phyloP scores from a whole-genome alignment of 2,113 vertebrate species.

The Aspidoscelis tigris region DNA sequence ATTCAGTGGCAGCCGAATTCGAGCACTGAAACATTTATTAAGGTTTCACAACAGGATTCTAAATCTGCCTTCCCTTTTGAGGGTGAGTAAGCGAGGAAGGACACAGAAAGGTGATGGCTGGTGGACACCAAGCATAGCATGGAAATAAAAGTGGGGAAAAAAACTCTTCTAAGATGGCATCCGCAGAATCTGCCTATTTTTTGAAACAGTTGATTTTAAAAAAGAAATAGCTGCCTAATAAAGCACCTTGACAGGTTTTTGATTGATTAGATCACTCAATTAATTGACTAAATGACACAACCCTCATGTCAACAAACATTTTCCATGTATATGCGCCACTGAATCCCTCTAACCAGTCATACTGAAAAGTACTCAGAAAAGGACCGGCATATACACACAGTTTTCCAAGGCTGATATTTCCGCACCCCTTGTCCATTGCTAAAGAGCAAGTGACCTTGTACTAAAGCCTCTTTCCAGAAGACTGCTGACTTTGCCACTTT shows the following conservation, averaged over 20 bases:
- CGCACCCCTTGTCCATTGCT: background rate
- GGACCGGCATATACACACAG: background rate
- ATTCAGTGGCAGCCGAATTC: too few relatives aligned
- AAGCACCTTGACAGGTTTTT: background rate
- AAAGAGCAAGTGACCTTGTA: background rate
- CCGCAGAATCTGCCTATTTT: too few relatives aligned
- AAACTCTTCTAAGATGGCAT: background rate
- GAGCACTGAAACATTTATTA: too few relatives aligned
- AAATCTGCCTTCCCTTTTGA: too few relatives aligned
- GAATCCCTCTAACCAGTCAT: background rate
- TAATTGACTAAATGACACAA: background rate
- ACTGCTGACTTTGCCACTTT: constrained; percentile 30
- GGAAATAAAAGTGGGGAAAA: too few relatives aligned
- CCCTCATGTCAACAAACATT: background rate
- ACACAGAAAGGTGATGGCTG: too few relatives aligned
- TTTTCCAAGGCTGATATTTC: background rate
- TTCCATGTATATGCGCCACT: background rate
- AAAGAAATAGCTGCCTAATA: background rate
- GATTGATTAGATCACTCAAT: background rate
- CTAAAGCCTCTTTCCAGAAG: background rate
- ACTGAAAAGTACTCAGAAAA: background rate
- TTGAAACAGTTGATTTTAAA: background rate
- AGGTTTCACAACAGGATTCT: too few relatives aligned
- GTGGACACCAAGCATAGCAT: too few relatives aligned
- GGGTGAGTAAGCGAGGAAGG: too few relatives aligned